phyloP scores from a whole-genome alignment of 2,888 invertebrate genomes.

The Sphecodes monilicornis region DNA sequence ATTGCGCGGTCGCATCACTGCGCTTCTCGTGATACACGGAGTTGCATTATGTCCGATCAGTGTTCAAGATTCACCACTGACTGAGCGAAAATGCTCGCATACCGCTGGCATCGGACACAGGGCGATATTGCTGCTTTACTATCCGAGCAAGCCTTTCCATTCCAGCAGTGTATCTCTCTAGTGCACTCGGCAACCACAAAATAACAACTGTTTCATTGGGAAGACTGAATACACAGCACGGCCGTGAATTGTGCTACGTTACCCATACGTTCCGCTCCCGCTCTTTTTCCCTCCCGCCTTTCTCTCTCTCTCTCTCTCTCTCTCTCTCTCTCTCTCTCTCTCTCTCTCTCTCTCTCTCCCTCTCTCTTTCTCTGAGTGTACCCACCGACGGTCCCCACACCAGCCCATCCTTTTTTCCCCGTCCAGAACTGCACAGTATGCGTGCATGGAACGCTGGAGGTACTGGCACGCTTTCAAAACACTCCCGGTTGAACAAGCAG shows the following conservation, averaged over 20 bases:
- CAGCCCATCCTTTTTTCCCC: conserved; percentile 13
- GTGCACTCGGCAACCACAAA: conserved; percentile 66
- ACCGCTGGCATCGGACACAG: conserved; percentile 41
- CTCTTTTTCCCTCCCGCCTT: neutral
- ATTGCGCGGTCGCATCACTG: conserved; percentile 37
- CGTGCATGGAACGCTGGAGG: conserved; percentile 34
- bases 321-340: neutral
- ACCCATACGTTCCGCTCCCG: conserved; percentile 16
- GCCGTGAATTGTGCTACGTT: conserved; percentile 63
- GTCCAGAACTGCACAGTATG: conserved; percentile 7
- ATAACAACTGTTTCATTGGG: conserved; percentile 71
- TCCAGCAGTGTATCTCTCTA: conserved; percentile 62
- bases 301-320: neutral
- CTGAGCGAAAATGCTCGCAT: conserved; percentile 43
- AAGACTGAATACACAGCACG: conserved; percentile 64
- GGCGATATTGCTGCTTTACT: conserved; percentile 54
- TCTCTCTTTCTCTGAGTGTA: neutral
- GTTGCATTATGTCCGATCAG: conserved; percentile 55
- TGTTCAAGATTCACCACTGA: conserved; percentile 53
- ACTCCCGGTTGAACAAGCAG: conserved; percentile 63
- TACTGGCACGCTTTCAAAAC: conserved; percentile 69
- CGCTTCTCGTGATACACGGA: conserved; percentile 32
- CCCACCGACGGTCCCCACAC: neutral
- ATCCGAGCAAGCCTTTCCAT: conserved; percentile 52
- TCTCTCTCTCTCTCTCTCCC: neutral